Conservation (phyloP, 92 coral and sea anemone genomes). For the Hydrozoanthus gracilis region DNA sequence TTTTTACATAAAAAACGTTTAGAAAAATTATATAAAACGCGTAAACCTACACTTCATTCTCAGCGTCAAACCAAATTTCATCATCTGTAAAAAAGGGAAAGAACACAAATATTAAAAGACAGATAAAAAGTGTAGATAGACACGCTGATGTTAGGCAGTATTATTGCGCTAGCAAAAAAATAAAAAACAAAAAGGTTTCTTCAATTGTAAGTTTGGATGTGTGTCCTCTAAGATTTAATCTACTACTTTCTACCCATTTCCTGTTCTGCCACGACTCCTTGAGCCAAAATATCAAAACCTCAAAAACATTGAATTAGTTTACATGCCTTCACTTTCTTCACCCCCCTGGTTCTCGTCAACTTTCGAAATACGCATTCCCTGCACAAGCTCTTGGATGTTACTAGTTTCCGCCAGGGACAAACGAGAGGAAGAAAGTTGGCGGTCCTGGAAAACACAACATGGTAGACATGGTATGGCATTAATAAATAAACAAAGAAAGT, state of each 20-base stretch:
- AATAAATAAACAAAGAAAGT: too few relatives aligned
- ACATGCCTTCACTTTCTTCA: slow-evolving; percentile 28
- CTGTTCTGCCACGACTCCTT: not conserved
- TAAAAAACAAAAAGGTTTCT: too few relatives aligned
- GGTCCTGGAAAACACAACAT: slow-evolving; percentile 34
- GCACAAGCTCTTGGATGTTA: slow-evolving; percentile 71
- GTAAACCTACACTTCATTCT: slow-evolving; percentile 51
- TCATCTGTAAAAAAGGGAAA: slow-evolving; percentile 47
- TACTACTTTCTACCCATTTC: not conserved
- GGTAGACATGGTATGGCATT: too few relatives aligned
- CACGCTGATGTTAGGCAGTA: too few relatives aligned
- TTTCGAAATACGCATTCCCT: slow-evolving; percentile 42
- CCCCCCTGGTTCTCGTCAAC: not conserved
- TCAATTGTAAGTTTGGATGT: too few relatives aligned
- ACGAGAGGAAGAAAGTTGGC: slow-evolving; percentile 79
- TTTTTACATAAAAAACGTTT: not conserved
- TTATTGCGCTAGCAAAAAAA: too few relatives aligned
- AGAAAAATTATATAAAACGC: slow-evolving; percentile 34
- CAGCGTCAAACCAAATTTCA: slow-evolving; percentile 79
- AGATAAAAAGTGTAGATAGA: not conserved
- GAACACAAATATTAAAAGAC: not conserved
- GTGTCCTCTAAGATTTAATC: too few relatives aligned
- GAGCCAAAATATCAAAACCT: not conserved
- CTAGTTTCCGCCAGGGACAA: slow-evolving; percentile 88
- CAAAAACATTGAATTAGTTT: not conserved